Base-by-base conservation (phyloP, 2,888 invertebrate species). In the Eristalis intricaria region DNA sequence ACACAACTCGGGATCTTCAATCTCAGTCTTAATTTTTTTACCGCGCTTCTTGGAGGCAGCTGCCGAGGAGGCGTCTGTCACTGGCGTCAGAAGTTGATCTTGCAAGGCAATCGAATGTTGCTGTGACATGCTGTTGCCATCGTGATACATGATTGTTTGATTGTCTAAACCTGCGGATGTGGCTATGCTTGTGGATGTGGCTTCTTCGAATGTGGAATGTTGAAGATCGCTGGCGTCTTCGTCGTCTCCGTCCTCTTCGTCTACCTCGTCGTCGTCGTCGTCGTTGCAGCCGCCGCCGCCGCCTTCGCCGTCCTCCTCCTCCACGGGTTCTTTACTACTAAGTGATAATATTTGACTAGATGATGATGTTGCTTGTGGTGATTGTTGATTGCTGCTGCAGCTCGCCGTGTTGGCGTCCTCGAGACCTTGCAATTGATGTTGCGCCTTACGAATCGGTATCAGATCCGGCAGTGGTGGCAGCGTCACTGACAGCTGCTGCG, bases 321-420 rank as follows among this genome's bases (percentile, higher is more conserved):
- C 83, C 84, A 84, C 87, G 66, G 71, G 75, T 5, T 66, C 63
- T 64, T 82, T 77, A 74, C 74, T 86, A 82, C 85, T 86, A 78
- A 74, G 66, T 87, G 86, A 87, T 87, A 87, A 75, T 83, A 83
- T 87, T 83, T 83, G 86, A 87, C 86, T 87, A 84, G 87, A 84
- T 87, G 84, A 64, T 69, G 75, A 83, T 79, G 78, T 61, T 84
- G 79, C 29, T 76, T 79, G 56, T 35, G 68, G 58, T 70, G 78
- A 73, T 75, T 58, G 70, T 64, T 78, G 77, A 58, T 70, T 81
- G 38, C n/a, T 60, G 60, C 50, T 38, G 58, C 71, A 61, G 15
- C 10, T 68, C 19, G 29, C 56, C 35, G 63, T 29, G 35, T n/a
- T 75, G 65, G 8, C 66, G 19, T n/a, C n/a, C 19, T 84, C 87